phyloP scores from a whole-genome alignment of 2,113 vertebrate genomes.

The Tringa solitaria region DNA sequence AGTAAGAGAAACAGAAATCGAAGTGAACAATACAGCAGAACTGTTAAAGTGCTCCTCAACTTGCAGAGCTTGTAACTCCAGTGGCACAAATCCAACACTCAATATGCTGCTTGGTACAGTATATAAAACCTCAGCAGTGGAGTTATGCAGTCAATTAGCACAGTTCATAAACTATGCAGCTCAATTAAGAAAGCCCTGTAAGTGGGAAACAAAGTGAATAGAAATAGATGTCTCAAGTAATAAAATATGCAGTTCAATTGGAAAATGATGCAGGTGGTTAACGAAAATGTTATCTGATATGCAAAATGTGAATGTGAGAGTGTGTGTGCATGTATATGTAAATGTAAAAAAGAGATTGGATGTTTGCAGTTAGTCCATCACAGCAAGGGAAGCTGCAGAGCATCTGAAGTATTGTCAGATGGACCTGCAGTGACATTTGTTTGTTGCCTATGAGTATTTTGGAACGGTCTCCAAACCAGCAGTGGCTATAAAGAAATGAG shows the following conservation, averaged over 20 bases:
- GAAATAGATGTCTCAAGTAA: constrained; percentile 46
- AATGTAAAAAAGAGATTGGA: constrained; percentile 27
- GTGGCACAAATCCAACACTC: not conserved
- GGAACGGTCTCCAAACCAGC: not conserved
- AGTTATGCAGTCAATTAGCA: constrained; percentile 41
- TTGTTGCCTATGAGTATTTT: not conserved
- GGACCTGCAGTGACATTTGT: not conserved
- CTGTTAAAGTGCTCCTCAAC: not conserved
- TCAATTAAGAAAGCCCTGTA: not conserved
- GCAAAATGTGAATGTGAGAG: not conserved
- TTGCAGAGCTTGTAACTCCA: not conserved
- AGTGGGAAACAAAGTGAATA: not conserved
- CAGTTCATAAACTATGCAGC: constrained; percentile 26
- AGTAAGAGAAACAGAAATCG: not conserved
- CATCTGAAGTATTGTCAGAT: not conserved
- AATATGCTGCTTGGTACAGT: not conserved
- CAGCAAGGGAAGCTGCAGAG: constrained; percentile 6
- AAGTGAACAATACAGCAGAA: not conserved
- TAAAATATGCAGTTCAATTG: constrained; percentile 42
- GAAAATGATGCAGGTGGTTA: constrained; percentile 22
- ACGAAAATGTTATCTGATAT: constrained; percentile 47
- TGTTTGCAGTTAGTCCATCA: constrained; percentile 32
- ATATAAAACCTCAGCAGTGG: not conserved
- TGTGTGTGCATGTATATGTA: not conserved
- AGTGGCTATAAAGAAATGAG: not conserved